phyloP scores from a whole-genome alignment of 2,797 vertebrate species.

The Peromyscus attwateri region DNA sequence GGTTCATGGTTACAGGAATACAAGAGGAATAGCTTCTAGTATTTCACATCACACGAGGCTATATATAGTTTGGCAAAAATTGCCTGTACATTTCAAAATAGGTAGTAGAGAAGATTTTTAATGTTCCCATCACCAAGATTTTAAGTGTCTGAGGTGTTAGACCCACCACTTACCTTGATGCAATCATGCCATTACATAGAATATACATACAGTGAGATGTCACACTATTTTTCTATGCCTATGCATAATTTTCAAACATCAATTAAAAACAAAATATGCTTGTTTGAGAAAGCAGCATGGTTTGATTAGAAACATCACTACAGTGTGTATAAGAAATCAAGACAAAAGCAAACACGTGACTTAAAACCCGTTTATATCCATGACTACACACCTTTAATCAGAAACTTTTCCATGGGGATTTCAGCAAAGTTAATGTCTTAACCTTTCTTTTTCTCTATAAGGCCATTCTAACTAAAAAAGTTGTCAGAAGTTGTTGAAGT shows the following conservation, averaged over 20 bases:
- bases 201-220: background rate
- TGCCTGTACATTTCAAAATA: background rate
- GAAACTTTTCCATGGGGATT: background rate
- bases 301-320: background rate
- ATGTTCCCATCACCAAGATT: background rate
- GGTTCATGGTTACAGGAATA: background rate
- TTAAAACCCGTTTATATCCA: slow-evolving; percentile 39
- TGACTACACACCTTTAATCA: background rate
- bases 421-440: background rate
- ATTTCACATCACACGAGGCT: background rate
- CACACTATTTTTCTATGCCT: background rate
- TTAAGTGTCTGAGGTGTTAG: background rate
- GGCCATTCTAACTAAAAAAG: background rate
- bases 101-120: background rate
- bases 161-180: background rate
- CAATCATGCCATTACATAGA: background rate
- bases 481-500: background rate
- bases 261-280: background rate
- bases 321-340: background rate
- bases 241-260: background rate
- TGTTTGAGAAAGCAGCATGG: background rate
- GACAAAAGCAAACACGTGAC: background rate
- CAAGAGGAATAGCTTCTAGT: background rate
- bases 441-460: background rate
- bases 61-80: background rate